A percentile compares a stretch with the other conserved stretches of the same genome.
Evolutionary conservation across 2,888 invertebrate genomes (phyloP).

Genomic region (Chromoteleia sp.): DNA sequence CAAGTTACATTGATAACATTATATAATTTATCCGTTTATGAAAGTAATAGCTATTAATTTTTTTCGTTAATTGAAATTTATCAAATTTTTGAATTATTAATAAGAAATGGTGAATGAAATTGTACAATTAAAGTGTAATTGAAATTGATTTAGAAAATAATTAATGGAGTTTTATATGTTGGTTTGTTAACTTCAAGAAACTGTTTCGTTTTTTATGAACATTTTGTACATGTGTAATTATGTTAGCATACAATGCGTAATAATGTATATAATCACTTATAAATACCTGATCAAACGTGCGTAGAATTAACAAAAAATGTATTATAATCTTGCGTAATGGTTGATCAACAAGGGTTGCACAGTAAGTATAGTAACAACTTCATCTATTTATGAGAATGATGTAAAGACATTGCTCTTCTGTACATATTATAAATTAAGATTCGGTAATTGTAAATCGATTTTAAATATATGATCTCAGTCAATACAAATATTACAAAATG

Average conservation of each 20-base stretch:
- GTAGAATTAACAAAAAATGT: slow-evolving; percentile 11
- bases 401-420: slow-evolving; percentile 16
- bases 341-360: neutral
- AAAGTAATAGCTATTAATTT: too few relatives aligned
- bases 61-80: too few relatives aligned
- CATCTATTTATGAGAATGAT: slow-evolving; percentile 9
- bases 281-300: neutral
- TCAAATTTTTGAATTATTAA: too few relatives aligned
- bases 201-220: neutral
- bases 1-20: too few relatives aligned
- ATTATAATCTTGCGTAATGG: slow-evolving; percentile 9
- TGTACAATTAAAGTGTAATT: too few relatives aligned
- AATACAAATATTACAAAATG: slow-evolving; percentile 1
- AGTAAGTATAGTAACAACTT: neutral
- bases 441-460: slow-evolving; percentile 7
- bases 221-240: slow-evolving; percentile 43
- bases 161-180: too few relatives aligned
- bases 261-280: slow-evolving; percentile 32
- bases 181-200: too few relatives aligned
- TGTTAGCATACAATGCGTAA: neutral
- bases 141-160: too few relatives aligned
- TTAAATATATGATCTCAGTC: slow-evolving; percentile 30
- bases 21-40: too few relatives aligned
- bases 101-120: too few relatives aligned
- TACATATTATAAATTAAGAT: slow-evolving; percentile 14